Conservation (phyloP, 2,797 vertebrate genomes). For the Ceryle rudis region DNA sequence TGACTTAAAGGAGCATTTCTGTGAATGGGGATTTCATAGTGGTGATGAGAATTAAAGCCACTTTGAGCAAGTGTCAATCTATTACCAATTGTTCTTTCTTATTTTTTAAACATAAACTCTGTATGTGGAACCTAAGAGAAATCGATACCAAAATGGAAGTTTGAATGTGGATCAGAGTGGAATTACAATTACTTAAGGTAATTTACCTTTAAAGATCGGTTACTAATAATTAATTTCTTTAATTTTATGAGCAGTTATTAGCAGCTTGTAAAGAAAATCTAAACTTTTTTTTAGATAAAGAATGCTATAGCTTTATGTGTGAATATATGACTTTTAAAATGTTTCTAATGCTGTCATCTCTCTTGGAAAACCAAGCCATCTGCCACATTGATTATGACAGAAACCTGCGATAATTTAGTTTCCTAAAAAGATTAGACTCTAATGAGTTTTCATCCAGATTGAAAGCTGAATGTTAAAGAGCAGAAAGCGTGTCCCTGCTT, state of each 20-base stretch:
- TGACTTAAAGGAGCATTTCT: not conserved
- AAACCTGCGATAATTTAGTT: slow-evolving; percentile 9
- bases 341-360: not conserved
- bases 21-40: not conserved
- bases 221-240: not conserved
- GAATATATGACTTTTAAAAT: not conserved
- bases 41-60: not conserved
- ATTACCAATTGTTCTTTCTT: not conserved
- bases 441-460: not conserved
- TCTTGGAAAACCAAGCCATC: not conserved
- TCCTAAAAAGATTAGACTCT: not conserved
- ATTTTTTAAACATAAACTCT: not conserved
- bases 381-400: not conserved
- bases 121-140: not conserved
- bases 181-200: not conserved
- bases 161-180: not conserved
- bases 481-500: not conserved
- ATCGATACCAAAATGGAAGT: not conserved
- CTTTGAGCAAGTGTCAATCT: not conserved
- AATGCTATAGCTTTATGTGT: not conserved
- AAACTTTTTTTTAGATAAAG: not conserved
- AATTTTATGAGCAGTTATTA: slow-evolving; percentile 1
- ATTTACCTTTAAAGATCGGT: not conserved
- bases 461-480: not conserved
- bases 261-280: not conserved